Conservation (phyloP, 2,113 vertebrate species). For the Neogale vison region DNA sequence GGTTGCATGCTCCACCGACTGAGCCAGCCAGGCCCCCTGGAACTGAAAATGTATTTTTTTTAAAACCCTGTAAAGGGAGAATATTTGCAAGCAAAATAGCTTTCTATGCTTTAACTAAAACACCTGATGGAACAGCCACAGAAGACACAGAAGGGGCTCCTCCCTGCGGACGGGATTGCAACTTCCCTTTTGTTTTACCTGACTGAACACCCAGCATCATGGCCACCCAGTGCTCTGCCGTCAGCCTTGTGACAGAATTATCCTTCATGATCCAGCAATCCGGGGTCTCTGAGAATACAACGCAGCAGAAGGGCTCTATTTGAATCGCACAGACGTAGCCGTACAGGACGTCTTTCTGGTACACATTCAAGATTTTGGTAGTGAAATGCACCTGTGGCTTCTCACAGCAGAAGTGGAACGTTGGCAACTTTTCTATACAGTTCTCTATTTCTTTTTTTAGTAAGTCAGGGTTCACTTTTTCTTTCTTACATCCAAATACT, state of each 20-base stretch:
- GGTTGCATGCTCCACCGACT: not conserved
- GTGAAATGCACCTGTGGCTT: conserved; percentile 23
- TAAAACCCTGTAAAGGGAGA: not conserved
- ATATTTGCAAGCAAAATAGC: not conserved
- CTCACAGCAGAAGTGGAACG: conserved; percentile 50
- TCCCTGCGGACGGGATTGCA: not conserved
- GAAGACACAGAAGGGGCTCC: not conserved
- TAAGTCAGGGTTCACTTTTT: conserved; percentile 47
- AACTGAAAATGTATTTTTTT: not conserved
- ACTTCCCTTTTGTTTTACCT: conserved; percentile 45
- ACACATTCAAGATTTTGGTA: conserved; percentile 56
- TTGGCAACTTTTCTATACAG: not conserved
- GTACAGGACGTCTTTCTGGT: not conserved
- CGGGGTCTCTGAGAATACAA: conserved; percentile 43
- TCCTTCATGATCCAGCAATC: conserved; percentile 69
- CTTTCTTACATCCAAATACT: conserved; percentile 67
- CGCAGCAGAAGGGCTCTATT: conserved; percentile 63
- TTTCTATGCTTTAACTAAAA: not conserved
- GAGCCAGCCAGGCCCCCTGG: not conserved
- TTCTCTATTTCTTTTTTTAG: conserved; percentile 51
- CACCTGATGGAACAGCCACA: not conserved
- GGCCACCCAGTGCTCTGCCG: not conserved
- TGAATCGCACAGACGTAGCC: conserved; percentile 20
- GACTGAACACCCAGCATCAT: conserved; percentile 53
- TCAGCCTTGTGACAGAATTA: conserved; percentile 3